Evolutionary conservation across 2,113 vertebrate species (phyloP).

Genomic region (Charina bottae): DNA sequence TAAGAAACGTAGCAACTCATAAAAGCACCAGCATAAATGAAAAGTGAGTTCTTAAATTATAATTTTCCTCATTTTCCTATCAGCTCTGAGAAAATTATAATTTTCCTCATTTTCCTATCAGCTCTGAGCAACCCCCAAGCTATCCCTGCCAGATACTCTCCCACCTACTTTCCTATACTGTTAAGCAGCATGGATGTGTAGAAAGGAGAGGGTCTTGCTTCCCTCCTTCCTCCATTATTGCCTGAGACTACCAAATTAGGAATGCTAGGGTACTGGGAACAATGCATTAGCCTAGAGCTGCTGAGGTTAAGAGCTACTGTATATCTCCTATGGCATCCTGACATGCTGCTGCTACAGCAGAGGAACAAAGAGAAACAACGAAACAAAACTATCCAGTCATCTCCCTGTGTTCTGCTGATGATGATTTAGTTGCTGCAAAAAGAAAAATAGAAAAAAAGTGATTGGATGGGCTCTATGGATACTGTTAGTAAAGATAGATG

Average conservation of each 20-base stretch:
- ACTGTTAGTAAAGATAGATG: not conserved
- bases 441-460: no score
- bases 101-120: not conserved
- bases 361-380: not conserved
- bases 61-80: no score
- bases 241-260: not conserved
- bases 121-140: not conserved
- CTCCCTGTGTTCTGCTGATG: not conserved
- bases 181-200: not conserved
- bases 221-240: not conserved
- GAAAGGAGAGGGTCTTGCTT: not conserved
- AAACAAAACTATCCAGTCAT: not conserved
- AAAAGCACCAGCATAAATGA: not conserved
- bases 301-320: not conserved
- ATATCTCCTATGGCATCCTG: not conserved
- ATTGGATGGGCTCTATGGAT: not conserved
- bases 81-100: not conserved
- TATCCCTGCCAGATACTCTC: not conserved
- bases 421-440: not conserved
- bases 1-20: not conserved
- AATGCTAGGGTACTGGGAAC: not conserved
- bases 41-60: not conserved
- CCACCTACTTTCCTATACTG: not conserved
- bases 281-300: not conserved
- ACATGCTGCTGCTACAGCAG: not conserved